These are phyloP conservation scores for Sinocyclocheilus grahami DNA, from an alignment of 2,113 vertebrate genomes.

Conservation along the genomic window DNA sequence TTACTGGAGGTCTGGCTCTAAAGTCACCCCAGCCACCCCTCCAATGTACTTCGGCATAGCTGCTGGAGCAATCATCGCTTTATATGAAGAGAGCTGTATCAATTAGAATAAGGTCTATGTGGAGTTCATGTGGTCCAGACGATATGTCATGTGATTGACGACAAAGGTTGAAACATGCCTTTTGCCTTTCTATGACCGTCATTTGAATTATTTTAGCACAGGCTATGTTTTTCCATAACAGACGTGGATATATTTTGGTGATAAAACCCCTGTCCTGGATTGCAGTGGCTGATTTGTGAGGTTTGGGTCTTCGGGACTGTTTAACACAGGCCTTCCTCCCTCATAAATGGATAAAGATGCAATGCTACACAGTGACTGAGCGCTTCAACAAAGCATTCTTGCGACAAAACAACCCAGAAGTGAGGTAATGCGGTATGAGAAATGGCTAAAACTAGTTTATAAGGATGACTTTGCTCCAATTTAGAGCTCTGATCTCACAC, in stretches of 20 bases:
- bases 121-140: no score
- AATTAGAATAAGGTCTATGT: conserved; percentile 45
- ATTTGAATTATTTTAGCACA: conserved; percentile 63
- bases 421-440: conserved; percentile 21
- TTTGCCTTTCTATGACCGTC: conserved; percentile 70
- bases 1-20: conserved; percentile 38
- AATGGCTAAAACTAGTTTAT: conserved; percentile 12
- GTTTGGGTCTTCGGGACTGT: conserved; percentile 49
- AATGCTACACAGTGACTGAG: conserved; percentile 30
- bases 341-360: conserved; percentile 54
- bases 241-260: conserved; percentile 67
- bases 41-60: background rate
- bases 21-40: background rate
- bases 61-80: conserved; percentile 56
- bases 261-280: conserved; percentile 64
- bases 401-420: conserved; percentile 11
- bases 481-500: background rate
- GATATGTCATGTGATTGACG: conserved; percentile 61
- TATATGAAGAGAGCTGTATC: conserved; percentile 62
- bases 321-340: conserved; percentile 33
- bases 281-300: conserved; percentile 46
- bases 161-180: conserved; percentile 65
- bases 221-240: conserved; percentile 59
- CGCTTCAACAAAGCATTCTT: conserved; percentile 35
- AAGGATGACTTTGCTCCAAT: background rate